Conservation (phyloP, 1,140 invertebrate genomes). For the Microplitis demolitor region DNA sequence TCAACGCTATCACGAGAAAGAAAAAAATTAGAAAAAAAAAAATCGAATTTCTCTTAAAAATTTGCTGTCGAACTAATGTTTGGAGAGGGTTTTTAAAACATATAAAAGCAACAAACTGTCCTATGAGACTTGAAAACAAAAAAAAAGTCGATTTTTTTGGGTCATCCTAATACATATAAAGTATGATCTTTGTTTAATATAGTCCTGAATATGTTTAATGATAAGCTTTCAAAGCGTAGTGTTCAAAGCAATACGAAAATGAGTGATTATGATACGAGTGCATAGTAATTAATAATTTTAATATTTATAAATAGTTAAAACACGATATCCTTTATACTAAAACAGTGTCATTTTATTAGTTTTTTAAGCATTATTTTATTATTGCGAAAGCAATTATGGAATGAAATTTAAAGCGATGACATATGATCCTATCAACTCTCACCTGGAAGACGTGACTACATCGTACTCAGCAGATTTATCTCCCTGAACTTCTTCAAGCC, state of each 20-base stretch:
- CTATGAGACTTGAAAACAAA: too few relatives aligned
- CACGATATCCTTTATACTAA: background rate
- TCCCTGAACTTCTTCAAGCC: constrained; percentile 53
- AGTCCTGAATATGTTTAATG: background rate
- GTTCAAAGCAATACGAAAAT: constrained; percentile 15
- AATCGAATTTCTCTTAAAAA: too few relatives aligned
- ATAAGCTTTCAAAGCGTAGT: constrained; percentile 16
- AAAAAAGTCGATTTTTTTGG: background rate
- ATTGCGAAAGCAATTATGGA: background rate
- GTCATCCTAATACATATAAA: background rate
- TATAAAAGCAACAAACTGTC: too few relatives aligned
- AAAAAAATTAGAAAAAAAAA: too few relatives aligned
- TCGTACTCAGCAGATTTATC: constrained; percentile 59
- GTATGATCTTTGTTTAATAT: too few relatives aligned
- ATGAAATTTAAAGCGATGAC: background rate
- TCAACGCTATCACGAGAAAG: too few relatives aligned
- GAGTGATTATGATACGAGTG: background rate
- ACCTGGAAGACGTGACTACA: constrained; percentile 59
- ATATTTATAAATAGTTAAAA: constrained; percentile 21
- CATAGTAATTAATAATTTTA: too few relatives aligned
- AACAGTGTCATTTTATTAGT: background rate
- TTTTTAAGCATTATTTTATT: background rate
- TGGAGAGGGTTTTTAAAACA: too few relatives aligned
- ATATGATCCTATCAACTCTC: constrained; percentile 38
- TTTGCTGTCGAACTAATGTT: too few relatives aligned